Evolutionary conservation across 64 coral and sea anemone species (phyloP), one percentile per base, ranked within the genome.

Genomic region (Anthopleura sola): DNA sequence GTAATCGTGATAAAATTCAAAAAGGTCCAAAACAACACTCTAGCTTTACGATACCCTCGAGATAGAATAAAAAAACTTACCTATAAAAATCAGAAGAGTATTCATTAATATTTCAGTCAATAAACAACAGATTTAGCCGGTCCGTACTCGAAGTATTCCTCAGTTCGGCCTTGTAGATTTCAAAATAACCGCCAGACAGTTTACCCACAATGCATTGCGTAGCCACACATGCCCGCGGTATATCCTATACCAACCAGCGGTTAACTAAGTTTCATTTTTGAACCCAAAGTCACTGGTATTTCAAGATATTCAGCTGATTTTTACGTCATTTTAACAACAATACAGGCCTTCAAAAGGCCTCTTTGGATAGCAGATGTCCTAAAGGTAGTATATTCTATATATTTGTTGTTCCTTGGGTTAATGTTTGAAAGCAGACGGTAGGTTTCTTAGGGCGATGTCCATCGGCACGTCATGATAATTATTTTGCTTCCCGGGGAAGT

Each of bases 121-220:
- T 48, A 44, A 24, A 79, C 37, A 21, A 14, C 7, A 79, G 9
- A 21, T 48, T 1, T 44, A 17, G 76, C 31, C 37, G 76, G 36
- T 48, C 31, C 20, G 21, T 23, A 79, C 4, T 47, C 75, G 1
- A 44, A 79, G 44, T 15, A 44, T 17, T 44, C 17, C 6, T 24
- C 76, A 47, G 36, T 14, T 40, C 75, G 32, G 44, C 9, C 32
- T 48, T 79, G 76, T 38, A 79, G 24, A 38, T 79, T 79, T 79
- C 76, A 79, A 79, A 79, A 79, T 79, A 79, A 79, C 76, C 76
- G 76, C 76, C 76, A 44, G 76, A 79, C 76, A 44, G 16, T 17
- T 23, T 79, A 79, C 37, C 76, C 76, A 79, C 16, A 44, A 79
- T 79, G 38, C 76, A 44, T 20, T 18, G 31, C 44, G 20, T 5